Evolutionary conservation across 2,797 vertebrate species (phyloP).

Genomic region (Chiroxiphia lanceolata): DNA sequence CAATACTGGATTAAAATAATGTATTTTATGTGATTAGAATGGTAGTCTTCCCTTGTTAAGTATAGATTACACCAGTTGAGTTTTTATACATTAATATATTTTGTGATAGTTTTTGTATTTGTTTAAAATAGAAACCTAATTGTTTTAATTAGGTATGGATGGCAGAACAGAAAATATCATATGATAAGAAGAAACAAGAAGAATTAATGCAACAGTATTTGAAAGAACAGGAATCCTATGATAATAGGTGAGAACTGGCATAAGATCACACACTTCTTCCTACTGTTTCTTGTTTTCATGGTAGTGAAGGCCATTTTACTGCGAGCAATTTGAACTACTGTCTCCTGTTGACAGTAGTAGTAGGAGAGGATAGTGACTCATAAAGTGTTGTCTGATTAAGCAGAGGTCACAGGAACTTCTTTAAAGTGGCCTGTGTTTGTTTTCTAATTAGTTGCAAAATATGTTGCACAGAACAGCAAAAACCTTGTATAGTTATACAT

Average conservation of each 20-base stretch:
- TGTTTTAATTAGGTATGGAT: constrained; percentile 92
- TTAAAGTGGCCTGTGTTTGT: not conserved
- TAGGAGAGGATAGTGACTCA: not conserved
- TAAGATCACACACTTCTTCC: not conserved
- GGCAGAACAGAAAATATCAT: constrained; percentile 96
- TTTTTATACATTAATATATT: not conserved
- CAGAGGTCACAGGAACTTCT: not conserved
- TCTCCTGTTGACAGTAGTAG: not conserved
- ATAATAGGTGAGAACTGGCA: constrained; percentile 87
- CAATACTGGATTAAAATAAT: not conserved
- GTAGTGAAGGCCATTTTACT: no score
- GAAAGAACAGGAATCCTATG: constrained; percentile 97
- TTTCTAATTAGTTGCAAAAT: not conserved
- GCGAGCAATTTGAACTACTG: not conserved
- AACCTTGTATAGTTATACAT: no score
- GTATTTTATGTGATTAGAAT: fast-evolving
- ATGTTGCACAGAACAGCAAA: fast-evolving
- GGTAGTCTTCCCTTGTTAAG: not conserved
- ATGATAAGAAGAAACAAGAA: constrained; percentile 97
- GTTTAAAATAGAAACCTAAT: not conserved
- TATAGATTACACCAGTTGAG: not conserved
- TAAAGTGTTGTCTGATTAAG: not conserved
- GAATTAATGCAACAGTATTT: constrained; percentile 96
- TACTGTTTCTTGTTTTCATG: not conserved
- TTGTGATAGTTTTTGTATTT: not conserved